Evolutionary conservation across 1,140 invertebrate species (phyloP).

Genomic region (Scylla paramamosain): DNA sequence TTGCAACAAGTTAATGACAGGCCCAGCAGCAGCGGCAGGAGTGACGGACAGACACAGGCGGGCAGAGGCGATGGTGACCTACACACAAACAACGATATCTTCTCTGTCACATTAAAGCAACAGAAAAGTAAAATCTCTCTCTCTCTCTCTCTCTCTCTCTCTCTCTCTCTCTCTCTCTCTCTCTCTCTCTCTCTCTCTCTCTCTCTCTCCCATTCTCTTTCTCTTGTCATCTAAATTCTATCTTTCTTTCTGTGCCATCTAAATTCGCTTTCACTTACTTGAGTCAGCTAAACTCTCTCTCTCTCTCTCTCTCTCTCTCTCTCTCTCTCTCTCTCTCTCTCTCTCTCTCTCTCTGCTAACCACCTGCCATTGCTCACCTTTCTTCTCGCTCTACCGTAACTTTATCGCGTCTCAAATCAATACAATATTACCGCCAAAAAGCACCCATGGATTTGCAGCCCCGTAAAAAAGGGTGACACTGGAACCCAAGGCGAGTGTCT

Average conservation of each 20-base stretch:
- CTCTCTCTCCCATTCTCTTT: background rate
- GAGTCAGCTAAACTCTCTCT: background rate
- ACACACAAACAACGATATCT: background rate
- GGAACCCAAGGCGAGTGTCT: background rate
- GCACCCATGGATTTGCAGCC: background rate
- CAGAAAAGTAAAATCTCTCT: background rate
- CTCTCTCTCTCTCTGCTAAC: background rate
- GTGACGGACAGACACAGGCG: background rate
- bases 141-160: conserved; percentile 25
- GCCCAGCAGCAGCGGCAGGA: background rate
- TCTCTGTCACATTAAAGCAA: background rate
- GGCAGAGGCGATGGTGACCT: background rate
- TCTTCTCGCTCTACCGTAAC: background rate
- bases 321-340: background rate
- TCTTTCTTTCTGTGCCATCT: no score
- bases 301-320: background rate
- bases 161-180: conserved; percentile 24
- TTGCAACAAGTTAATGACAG: no score
- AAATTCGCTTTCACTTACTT: no score
- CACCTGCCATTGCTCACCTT: background rate
- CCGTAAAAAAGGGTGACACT: background rate
- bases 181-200: conserved; percentile 27
- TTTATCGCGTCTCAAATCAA: background rate
- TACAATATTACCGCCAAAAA: background rate
- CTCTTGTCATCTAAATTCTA: background rate